phyloP scores from a whole-genome alignment of 2,113 vertebrate genomes.

The Nycticorax nycticorax region DNA sequence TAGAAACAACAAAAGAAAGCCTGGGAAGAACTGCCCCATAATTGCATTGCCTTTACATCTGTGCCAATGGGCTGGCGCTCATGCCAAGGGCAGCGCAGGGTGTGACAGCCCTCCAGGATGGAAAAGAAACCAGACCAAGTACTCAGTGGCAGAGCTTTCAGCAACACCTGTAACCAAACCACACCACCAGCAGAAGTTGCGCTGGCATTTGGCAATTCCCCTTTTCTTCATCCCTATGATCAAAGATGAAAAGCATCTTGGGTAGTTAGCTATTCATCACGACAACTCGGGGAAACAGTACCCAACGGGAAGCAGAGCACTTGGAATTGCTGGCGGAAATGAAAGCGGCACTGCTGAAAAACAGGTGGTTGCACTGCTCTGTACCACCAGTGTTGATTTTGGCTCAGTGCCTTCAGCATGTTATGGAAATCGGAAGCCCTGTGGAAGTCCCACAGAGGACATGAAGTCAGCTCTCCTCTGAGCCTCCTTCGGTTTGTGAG shows the following conservation, averaged over 20 bases:
- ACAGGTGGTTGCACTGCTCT: background rate
- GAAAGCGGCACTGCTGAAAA: background rate
- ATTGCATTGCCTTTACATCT: background rate
- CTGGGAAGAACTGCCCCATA: background rate
- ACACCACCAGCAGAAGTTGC: background rate
- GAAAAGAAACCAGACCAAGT: too few species aligned
- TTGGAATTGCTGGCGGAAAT: background rate
- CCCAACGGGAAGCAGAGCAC: background rate
- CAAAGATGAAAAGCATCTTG: background rate
- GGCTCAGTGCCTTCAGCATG: background rate
- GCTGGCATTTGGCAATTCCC: background rate
- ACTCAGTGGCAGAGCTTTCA: background rate
- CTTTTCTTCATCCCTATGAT: background rate
- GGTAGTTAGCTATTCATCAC: background rate
- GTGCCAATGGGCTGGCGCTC: fast-evolving
- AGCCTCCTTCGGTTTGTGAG: background rate
- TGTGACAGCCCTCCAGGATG: background rate
- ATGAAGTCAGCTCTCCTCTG: background rate
- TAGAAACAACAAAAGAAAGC: background rate
- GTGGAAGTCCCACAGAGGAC: background rate
- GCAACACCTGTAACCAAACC: background rate
- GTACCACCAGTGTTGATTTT: background rate
- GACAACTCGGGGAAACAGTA: background rate
- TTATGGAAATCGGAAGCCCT: background rate
- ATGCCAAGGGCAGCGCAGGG: background rate